Evolutionary conservation across 2,113 vertebrate species (phyloP), one percentile per base, ranked within the genome.

Genomic region (Dicerorhinus sumatrensis): DNA sequence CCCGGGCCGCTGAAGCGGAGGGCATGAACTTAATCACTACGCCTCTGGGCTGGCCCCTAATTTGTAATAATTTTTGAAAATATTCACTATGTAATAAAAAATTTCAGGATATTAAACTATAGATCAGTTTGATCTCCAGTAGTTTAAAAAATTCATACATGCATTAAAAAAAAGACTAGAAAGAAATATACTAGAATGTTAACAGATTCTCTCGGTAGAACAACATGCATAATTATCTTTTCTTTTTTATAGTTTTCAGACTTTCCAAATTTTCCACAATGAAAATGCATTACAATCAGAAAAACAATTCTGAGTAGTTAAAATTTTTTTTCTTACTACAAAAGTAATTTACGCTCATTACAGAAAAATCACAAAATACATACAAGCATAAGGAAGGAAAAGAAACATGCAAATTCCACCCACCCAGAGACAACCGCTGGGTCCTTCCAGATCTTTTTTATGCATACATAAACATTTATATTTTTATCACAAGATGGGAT

Each of bases 291-390:
- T 94, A 96, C 80, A 97, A 98, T 98, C 96, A 97, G 95, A 96
- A 98, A 97, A 98, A 96, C 95, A 98, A 96, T 96, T 98, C 97
- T 97, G 95, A 95, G 97, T 98, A 97, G 94, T 95, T 96, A 23
- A 96, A 27, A 20, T 1, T 62, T 97, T 97, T 97, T 94, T 95
- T 79, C 86, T 94, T 98, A 98, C 96, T 98, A 98, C 90, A 94
- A 97, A 98, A 97, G 98, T 96, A 96, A 98, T 98, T 98, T 98
- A 95, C 96, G 96, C 95, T 98, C 97, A 97, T 98, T 98, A 97
- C 95, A 97, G 96, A 97, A 98, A 98, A 98, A 97, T 97, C 95
- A 90, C 83, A 95, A 97, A 96, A 96, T 97, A 96, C 95, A 95
- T 98, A 91, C 75, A 97, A 96, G 95, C 97, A 98, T 96, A 97